phyloP scores from a whole-genome alignment of 1,140 invertebrate species.

The Cylas formicarius region DNA sequence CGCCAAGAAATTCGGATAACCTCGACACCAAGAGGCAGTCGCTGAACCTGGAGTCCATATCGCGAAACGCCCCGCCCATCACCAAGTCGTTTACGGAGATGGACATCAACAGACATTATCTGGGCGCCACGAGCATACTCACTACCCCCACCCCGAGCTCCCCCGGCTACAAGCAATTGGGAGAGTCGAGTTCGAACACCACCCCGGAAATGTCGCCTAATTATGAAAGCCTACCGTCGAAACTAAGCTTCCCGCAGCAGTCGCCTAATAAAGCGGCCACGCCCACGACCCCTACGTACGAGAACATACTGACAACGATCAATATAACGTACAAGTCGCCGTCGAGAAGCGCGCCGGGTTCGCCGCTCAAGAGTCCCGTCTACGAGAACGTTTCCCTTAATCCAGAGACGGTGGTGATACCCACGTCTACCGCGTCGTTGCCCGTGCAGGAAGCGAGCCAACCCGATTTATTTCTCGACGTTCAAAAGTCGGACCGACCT shows the following conservation, averaged over 20 bases:
- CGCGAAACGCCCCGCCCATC: conserved; percentile 7
- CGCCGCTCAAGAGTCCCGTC: conserved; percentile 27
- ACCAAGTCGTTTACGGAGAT: conserved; percentile 35
- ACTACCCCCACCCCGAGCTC: conserved; percentile 34
- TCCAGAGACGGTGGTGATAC: conserved; percentile 47
- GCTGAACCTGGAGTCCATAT: conserved; percentile 30
- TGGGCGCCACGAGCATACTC: conserved; percentile 17
- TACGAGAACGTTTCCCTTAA: conserved; percentile 50
- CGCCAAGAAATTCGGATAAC: conserved; percentile 36
- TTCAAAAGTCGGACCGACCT: conserved; percentile 24
- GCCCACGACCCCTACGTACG: conserved; percentile 40
- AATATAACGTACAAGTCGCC: conserved; percentile 60
- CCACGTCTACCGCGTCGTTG: conserved; percentile 45
- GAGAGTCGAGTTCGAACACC: conserved; percentile 34
- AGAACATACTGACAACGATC: conserved; percentile 50
- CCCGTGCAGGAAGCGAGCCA: conserved; percentile 50
- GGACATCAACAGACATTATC: conserved; percentile 25
- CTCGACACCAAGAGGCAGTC: conserved; percentile 34
- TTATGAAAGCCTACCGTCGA: conserved; percentile 22
- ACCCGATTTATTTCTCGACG: conserved; percentile 30
- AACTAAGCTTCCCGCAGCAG: conserved; percentile 21
- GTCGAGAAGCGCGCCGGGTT: conserved; percentile 34
- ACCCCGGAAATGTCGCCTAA: conserved; percentile 29
- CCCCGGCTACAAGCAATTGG: conserved; percentile 34
- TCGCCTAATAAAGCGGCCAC: conserved; percentile 8